phyloP scores from a whole-genome alignment of 2,888 invertebrate species.

The Scaptomyza flava region DNA sequence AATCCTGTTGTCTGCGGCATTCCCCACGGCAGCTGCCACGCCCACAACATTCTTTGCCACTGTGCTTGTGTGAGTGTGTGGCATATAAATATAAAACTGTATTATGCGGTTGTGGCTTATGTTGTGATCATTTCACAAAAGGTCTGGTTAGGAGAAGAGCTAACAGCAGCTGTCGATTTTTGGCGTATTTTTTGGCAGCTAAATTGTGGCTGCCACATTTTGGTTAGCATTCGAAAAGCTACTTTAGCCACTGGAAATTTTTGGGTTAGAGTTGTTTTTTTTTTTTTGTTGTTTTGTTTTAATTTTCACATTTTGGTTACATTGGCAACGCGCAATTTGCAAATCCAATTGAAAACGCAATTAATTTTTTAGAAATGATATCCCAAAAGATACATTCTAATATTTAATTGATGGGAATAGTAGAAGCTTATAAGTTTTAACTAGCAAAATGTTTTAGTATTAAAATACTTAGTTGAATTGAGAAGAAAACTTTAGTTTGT shows the following conservation, averaged over 20 bases:
- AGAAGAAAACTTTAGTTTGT: neutral
- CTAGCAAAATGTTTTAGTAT: neutral
- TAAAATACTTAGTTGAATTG: neutral
- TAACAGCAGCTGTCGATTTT: constrained; percentile 8
- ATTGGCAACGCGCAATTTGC: neutral
- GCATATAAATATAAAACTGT: constrained; percentile 72
- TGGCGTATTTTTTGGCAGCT: constrained; percentile 5
- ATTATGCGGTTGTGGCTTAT: constrained; percentile 77
- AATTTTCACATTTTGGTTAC: neutral
- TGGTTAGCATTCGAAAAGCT: constrained; percentile 1
- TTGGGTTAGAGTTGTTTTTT: constrained; percentile 1
- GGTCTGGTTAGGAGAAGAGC: neutral
- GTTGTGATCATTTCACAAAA: constrained; percentile 66
- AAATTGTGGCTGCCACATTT: constrained; percentile 26
- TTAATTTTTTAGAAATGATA: neutral
- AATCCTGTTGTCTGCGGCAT: constrained; percentile 74
- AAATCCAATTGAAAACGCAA: neutral
- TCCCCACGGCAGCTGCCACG: constrained; percentile 47
- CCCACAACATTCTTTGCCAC: constrained; percentile 13
- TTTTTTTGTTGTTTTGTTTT: neutral
- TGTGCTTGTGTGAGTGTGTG: constrained; percentile 9
- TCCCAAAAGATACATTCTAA: neutral
- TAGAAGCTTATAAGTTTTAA: neutral
- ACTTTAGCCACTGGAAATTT: constrained; percentile 14
- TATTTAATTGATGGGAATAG: neutral